phyloP scores from a whole-genome alignment of 2,797 vertebrate species.

The Gambusia yucatana region DNA sequence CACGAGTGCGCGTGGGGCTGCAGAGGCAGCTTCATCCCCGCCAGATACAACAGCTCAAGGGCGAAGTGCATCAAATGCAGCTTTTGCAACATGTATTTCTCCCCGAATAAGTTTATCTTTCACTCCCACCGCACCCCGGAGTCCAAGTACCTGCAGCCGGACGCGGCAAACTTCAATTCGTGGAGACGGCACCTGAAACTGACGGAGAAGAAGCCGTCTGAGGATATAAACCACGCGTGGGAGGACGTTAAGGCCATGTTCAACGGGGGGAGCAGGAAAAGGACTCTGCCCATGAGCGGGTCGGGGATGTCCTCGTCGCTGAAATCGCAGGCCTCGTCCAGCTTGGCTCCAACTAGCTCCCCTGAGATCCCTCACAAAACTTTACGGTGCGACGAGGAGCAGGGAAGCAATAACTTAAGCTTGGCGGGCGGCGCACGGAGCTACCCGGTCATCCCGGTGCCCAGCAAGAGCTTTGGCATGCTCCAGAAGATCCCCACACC shows the following conservation, averaged over 20 bases:
- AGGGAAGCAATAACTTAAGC: slow-evolving; percentile 59
- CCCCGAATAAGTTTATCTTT: slow-evolving; percentile 93
- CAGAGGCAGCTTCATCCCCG: slow-evolving; percentile 90
- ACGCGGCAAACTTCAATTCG: slow-evolving; percentile 93
- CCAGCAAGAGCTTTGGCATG: slow-evolving; percentile 93
- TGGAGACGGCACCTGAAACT: slow-evolving; percentile 92
- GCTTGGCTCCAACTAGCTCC: slow-evolving; percentile 63
- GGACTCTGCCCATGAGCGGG: slow-evolving; percentile 87
- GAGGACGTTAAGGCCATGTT: slow-evolving; percentile 99
- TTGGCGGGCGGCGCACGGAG: slow-evolving; percentile 82
- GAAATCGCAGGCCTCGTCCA: slow-evolving; percentile 74
- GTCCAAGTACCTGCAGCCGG: slow-evolving; percentile 91
- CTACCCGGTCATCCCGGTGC: slow-evolving; percentile 94
- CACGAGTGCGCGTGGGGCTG: slow-evolving; percentile 92
- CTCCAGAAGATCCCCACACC: slow-evolving; percentile 94
- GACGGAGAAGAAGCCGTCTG: slow-evolving; percentile 84
- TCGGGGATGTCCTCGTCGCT: slow-evolving; percentile 73
- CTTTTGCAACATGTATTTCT: slow-evolving; percentile 93
- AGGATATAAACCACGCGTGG: slow-evolving; percentile 91
- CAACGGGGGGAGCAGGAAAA: slow-evolving; percentile 93
- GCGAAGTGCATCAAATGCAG: slow-evolving; percentile 94
- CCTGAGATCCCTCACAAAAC: slow-evolving; percentile 81
- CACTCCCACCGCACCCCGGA: slow-evolving; percentile 91
- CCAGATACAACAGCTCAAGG: slow-evolving; percentile 90
- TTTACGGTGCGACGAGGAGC: slow-evolving; percentile 79